Percentiles rank a stretch among this genome's conserved stretches.
These are phyloP conservation scores for Noturus placidus DNA, from an alignment of 2,113 vertebrate genomes.

Conservation along the genomic window DNA sequence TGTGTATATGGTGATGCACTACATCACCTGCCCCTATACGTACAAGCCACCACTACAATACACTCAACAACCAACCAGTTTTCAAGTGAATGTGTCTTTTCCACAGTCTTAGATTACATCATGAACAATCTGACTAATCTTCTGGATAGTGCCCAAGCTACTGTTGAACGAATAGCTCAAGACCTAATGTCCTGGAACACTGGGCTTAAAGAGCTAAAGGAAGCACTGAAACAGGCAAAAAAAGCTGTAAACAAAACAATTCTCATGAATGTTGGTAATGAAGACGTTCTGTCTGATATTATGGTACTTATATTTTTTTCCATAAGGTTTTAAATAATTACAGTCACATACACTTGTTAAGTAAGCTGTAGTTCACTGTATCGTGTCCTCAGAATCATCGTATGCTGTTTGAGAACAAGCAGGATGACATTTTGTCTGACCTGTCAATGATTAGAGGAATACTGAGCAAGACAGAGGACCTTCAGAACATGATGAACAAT, in stretches of 20 bases:
- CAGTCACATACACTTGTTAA: neutral
- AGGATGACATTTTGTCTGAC: neutral
- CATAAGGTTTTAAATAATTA: neutral
- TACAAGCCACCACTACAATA: neutral
- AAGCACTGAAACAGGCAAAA: slow-evolving; percentile 46
- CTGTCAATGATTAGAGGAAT: slow-evolving; percentile 43
- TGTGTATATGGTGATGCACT: neutral
- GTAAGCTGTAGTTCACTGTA: neutral
- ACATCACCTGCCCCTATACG: neutral
- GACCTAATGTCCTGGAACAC: slow-evolving; percentile 39
- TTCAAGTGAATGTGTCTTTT: neutral
- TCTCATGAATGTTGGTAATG: slow-evolving; percentile 43
- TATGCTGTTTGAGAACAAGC: slow-evolving; percentile 32
- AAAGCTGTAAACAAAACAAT: slow-evolving; percentile 27
- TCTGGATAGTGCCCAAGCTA: neutral
- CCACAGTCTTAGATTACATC: slow-evolving; percentile 54
- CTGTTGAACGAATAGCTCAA: slow-evolving; percentile 28
- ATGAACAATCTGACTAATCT: slow-evolving; percentile 19
- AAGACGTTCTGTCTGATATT: slow-evolving; percentile 36
- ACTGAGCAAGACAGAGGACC: slow-evolving; percentile 38
- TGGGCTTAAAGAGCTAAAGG: slow-evolving; percentile 44
- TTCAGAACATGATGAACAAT: slow-evolving; percentile 47
- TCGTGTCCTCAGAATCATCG: slow-evolving; percentile 32
- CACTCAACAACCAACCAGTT: neutral
- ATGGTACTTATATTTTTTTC: slow-evolving; percentile 54